Percentiles rank a stretch among this genome's conserved stretches.
Evolutionary conservation across 1,140 invertebrate species (phyloP).

Genomic region (Cataglyphis hispanica): DNA sequence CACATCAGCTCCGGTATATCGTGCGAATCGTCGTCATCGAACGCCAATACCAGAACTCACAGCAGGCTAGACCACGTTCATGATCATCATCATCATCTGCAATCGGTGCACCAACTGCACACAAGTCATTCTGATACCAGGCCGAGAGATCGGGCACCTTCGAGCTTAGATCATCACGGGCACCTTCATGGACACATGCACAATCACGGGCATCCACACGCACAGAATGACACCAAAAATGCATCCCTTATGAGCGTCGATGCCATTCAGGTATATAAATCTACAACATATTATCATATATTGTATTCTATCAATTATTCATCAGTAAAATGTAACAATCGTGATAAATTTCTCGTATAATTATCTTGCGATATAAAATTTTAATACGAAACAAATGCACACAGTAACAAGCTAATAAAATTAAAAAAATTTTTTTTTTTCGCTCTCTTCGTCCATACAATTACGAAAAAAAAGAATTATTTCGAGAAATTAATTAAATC

Average conservation of each 20-base stretch:
- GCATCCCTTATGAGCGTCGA: slow-evolving; percentile 79
- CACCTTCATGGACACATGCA: slow-evolving; percentile 78
- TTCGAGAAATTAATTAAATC: slow-evolving; percentile 48
- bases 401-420: not conserved
- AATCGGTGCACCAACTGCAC: slow-evolving; percentile 73
- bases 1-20: slow-evolving; percentile 81
- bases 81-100: slow-evolving; percentile 79
- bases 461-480: not conserved
- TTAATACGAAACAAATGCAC: too few species aligned
- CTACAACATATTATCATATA: not conserved
- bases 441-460: not conserved
- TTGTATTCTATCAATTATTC: not conserved
- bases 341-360: not conserved
- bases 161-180: slow-evolving; percentile 76
- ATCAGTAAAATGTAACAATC: not conserved
- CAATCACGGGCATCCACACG: slow-evolving; percentile 71
- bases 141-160: slow-evolving; percentile 76
- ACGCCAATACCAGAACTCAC: slow-evolving; percentile 78
- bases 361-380: not conserved
- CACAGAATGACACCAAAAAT: slow-evolving; percentile 74
- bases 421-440: not conserved
- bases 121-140: slow-evolving; percentile 71
- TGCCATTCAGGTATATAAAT: slow-evolving; percentile 79
- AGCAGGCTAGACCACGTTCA: slow-evolving; percentile 80
- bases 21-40: slow-evolving; percentile 82